A percentile compares a stretch with the other conserved stretches of the same genome.
Conservation (phyloP, 1,140 invertebrate species). For the Mizuhopecten yessoensis region DNA sequence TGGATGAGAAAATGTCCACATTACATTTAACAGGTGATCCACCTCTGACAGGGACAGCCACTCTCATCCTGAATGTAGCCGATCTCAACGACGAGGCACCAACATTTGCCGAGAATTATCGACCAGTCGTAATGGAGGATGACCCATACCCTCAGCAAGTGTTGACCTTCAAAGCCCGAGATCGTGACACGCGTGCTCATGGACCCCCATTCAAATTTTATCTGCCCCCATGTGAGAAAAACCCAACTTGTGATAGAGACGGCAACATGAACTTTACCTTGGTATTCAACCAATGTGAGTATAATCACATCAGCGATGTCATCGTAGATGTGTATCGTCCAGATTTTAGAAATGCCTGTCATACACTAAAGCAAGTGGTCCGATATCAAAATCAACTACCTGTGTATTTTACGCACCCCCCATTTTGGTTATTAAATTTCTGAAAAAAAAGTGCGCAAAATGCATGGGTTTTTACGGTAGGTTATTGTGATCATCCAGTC, state of each 20-base stretch:
- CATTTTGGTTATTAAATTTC: too few species aligned
- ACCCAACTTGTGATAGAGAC: constrained; percentile 65
- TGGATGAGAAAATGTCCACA: too few species aligned
- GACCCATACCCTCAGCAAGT: constrained; percentile 90
- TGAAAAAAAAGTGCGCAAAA: too few species aligned
- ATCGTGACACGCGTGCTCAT: constrained; percentile 83
- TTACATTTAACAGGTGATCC: constrained; percentile 85
- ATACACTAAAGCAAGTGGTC: too few species aligned
- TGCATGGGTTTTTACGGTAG: too few species aligned
- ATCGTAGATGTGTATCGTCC: not conserved
- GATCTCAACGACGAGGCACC: constrained; percentile 98
- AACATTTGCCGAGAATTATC: constrained; percentile 95
- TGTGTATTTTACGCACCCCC: too few species aligned
- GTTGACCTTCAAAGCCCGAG: constrained; percentile 96
- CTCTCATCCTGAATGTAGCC: constrained; percentile 95
- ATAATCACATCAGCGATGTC: not conserved
- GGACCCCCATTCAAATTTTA: constrained; percentile 75
- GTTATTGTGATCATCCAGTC: too few species aligned
- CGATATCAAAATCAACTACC: too few species aligned
- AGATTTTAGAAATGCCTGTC: not conserved
- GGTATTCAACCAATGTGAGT: constrained; percentile 72
- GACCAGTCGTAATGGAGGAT: constrained; percentile 93
- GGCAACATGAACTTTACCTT: constrained; percentile 70
- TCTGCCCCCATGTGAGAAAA: constrained; percentile 65
- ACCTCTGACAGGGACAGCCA: constrained; percentile 97